These are phyloP conservation scores for Philonicus albiceps DNA, from an alignment of 2,888 invertebrate species.

Conservation along the genomic window DNA sequence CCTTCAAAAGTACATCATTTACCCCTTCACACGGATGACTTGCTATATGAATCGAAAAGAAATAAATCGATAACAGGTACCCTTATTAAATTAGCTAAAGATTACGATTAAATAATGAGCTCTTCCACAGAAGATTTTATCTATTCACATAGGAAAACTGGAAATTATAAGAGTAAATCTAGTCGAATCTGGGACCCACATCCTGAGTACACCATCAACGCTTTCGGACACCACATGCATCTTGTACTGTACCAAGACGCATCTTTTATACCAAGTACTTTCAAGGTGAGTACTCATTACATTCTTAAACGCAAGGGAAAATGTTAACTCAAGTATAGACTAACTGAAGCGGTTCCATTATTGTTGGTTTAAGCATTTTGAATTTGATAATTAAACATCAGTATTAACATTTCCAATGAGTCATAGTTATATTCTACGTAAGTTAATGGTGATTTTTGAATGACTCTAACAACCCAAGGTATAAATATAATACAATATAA, in stretches of 20 bases:
- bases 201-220: conserved; percentile 73
- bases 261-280: conserved; percentile 58
- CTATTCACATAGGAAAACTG: conserved; percentile 67
- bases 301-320: neutral
- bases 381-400: too few species aligned
- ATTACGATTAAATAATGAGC: neutral
- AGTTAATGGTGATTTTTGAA: too few species aligned
- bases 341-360: neutral
- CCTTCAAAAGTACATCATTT: conserved; percentile 68
- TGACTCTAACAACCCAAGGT: too few species aligned
- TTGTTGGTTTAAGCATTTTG: too few species aligned
- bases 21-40: conserved; percentile 67
- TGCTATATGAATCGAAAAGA: conserved; percentile 65
- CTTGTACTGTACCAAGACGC: conserved; percentile 60
- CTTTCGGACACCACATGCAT: conserved; percentile 66
- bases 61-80: conserved; percentile 54
- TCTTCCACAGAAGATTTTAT: conserved; percentile 53
- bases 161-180: conserved; percentile 71
- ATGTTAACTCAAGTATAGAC: neutral
- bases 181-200: conserved; percentile 76
- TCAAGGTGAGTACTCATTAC: conserved; percentile 54
- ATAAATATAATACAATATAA: too few species aligned
- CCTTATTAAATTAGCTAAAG: neutral
- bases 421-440: too few species aligned
- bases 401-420: too few species aligned